phyloP scores from a whole-genome alignment of 2,797 vertebrate species.

The Chelmon rostratus region DNA sequence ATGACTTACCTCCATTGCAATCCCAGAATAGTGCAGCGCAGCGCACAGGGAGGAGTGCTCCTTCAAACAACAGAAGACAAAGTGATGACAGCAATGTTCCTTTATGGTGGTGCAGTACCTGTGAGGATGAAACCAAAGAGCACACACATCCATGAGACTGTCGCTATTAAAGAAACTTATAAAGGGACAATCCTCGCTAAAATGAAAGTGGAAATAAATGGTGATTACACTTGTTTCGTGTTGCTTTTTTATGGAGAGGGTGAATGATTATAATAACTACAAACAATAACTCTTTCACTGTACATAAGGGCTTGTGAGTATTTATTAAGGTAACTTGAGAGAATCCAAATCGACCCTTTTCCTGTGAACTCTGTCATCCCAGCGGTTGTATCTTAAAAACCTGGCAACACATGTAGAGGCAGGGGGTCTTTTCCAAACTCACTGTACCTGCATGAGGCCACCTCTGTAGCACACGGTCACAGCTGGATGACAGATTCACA shows the following conservation, averaged over 20 bases:
- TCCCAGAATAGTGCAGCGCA: conserved; percentile 23
- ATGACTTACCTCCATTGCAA: conserved; percentile 18
- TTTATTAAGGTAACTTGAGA: not conserved
- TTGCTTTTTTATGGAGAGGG: not conserved
- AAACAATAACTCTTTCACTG: not conserved
- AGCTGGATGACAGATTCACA: conserved; percentile 48
- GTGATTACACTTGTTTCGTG: not conserved
- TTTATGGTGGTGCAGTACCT: conserved; percentile 9
- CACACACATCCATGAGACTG: not conserved
- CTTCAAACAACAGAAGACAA: conserved; percentile 26
- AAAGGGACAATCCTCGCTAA: not conserved
- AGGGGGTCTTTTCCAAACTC: conserved; percentile 7
- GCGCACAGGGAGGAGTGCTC: not conserved
- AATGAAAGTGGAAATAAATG: not conserved
- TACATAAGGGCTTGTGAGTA: not conserved
- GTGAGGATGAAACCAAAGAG: conserved; percentile 29
- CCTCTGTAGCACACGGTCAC: conserved; percentile 19
- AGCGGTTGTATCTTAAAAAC: not conserved
- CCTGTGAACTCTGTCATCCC: not conserved
- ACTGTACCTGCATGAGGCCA: conserved; percentile 20
- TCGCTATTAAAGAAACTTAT: not conserved
- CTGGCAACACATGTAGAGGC: not conserved
- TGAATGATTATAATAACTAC: not conserved
- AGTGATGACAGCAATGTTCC: conserved; percentile 23
- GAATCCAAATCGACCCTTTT: not conserved